Base-by-base conservation (phyloP, 2,888 invertebrate genomes). In the Oscheius onirici region DNA sequence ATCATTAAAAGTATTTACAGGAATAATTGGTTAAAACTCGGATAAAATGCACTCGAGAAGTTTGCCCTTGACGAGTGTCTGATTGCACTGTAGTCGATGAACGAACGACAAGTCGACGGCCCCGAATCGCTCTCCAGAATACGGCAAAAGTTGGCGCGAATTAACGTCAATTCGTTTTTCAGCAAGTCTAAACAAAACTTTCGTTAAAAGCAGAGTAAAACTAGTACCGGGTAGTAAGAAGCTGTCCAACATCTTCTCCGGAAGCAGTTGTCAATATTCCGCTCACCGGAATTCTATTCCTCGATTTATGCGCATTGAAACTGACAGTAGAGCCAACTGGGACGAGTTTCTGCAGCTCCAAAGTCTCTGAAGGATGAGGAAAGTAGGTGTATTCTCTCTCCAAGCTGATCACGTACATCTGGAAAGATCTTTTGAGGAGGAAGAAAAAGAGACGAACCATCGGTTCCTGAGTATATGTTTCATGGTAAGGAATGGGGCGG, bases 331-430 rank as follows among this genome's bases (percentile, higher is more conserved):
- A 28, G 13, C 52, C 66, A 13, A 13, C 24, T 11, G 66, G 52
- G 3, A 66, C 17, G 2, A 66, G 11, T 28, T 66, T 22, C 17
- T 24, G 34, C 22, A 66, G 13, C 20, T 17, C 24, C 17, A 15
- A 17, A n/a, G 52, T 52, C 41, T 66, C 66, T 24, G 54, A 40
- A 10, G 66, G 66, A 40, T 66, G 66, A 1, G 66, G 66, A 40
- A 66, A 66, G n/a, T 66, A 66, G 13, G 1, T 15, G 41, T 17
- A 66, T 11, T 41, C 41, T 10, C 52, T 20, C 17, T 66, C 52
- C 40, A 66, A 15, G n/a, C 52, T 51, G 10, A 66, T 41, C 20
- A 54, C 52, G 22, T 66, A 66, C 8, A 61, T 28, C 61, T 61
- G 26, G 20, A 60, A 43, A 11, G 17, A 1, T 20, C 2, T 43